These are phyloP conservation scores for Anthonomus grandis DNA, from an alignment of 1,140 invertebrate species.

Conservation along the genomic window DNA sequence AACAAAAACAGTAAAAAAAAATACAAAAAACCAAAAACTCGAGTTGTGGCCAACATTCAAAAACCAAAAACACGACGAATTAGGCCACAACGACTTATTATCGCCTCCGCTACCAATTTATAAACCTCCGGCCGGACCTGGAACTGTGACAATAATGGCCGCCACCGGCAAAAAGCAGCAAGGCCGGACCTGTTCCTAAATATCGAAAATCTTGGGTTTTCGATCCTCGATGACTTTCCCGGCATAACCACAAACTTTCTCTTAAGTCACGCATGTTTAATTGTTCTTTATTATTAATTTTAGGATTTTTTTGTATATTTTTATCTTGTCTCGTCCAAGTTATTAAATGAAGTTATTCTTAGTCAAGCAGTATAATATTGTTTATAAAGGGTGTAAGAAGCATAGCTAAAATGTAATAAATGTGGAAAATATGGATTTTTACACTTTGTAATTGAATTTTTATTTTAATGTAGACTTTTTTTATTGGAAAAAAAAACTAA, in stretches of 20 bases:
- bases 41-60: conserved; percentile 13
- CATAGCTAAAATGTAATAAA: no score
- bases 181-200: conserved; percentile 17
- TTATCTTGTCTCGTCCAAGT: no score
- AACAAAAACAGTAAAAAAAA: background rate
- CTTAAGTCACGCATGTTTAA: conserved; percentile 11
- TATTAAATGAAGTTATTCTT: no score
- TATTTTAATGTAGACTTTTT: no score
- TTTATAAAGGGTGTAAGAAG: no score
- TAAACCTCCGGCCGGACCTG: conserved; percentile 18
- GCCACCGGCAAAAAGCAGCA: conserved; percentile 13
- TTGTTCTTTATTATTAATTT: no score
- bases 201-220: conserved; percentile 21
- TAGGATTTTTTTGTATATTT: no score
- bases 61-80: conserved; percentile 9
- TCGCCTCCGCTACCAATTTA: conserved; percentile 14
- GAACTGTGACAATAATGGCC: conserved; percentile 27
- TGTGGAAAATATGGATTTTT: no score
- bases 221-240: conserved; percentile 17
- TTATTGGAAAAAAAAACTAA: no score
- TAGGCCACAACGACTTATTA: conserved; percentile 16
- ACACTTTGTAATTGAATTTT: no score
- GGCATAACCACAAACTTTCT: conserved; percentile 15
- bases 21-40: no score
- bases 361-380: no score